Evolutionary conservation across 1,140 invertebrate genomes (phyloP).

Genomic region (Brachionus asplanchnoidis): DNA sequence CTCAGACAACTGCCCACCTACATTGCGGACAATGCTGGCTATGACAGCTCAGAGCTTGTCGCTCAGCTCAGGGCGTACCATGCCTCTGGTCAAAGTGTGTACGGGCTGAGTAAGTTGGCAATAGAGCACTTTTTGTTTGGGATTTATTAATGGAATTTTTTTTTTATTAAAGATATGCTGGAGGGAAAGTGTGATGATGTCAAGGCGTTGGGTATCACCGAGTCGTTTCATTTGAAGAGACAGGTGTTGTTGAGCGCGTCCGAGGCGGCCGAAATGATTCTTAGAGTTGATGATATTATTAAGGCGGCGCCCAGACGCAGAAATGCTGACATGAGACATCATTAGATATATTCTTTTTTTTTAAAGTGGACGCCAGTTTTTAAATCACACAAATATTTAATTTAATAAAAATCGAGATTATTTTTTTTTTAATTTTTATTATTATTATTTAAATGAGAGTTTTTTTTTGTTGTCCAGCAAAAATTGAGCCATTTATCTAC

Average conservation of each 20-base stretch:
- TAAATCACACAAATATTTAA: no score
- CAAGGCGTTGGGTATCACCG: constrained; percentile 81
- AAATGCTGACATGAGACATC: constrained; percentile 67
- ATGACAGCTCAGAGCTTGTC: constrained; percentile 89
- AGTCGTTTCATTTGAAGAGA: constrained; percentile 91
- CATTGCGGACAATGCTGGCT: constrained; percentile 97
- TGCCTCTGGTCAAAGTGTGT: constrained; percentile 68
- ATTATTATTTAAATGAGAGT: no score
- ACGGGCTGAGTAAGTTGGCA: constrained; percentile 71
- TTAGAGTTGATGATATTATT: constrained; percentile 94
- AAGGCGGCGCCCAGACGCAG: constrained; percentile 86
- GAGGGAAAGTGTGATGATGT: constrained; percentile 77
- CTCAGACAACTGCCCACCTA: constrained; percentile 78
- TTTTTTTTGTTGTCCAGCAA: no score
- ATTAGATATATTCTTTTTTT: background rate
- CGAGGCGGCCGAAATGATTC: constrained; percentile 97
- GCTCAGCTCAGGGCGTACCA: constrained; percentile 83
- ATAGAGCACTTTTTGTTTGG: background rate
- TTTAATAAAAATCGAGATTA: no score
- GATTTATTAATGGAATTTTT: background rate
- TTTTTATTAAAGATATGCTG: constrained; percentile 69
- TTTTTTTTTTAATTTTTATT: no score
- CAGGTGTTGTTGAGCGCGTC: constrained; percentile 88
- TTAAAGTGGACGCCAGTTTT: background rate
- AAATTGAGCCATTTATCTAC: no score